Evolutionary conservation across 2,797 vertebrate genomes (phyloP), one percentile per base, ranked within the genome.

Genomic region (Anas georgica): DNA sequence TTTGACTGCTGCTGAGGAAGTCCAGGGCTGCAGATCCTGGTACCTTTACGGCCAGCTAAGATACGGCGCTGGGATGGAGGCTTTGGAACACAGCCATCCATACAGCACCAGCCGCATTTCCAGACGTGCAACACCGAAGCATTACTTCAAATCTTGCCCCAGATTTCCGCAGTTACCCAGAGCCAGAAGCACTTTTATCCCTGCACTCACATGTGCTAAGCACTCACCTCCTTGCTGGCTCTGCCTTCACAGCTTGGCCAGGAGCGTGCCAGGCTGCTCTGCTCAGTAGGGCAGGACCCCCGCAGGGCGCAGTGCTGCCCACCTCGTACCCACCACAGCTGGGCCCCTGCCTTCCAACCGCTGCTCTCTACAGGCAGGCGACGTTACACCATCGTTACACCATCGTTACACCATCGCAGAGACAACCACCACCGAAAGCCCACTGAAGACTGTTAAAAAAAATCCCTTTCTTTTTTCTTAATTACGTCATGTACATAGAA

Each of bases 401-500:
- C 17, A 37, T 12, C 20, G 21, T 48, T 48, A 48, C 46, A 33
- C 39, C 17, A 41, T 20, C 17, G 5, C 2, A 25, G 1, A 29
- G 48, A 25, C 21, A 35, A 39, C 18, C 63, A 45, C 26, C 39
- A 8, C 7, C 15, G 10, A 50, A 39, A 50, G 22, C 39, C 52
- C 37, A 13, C 4, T 9, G 87, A 83, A 80, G 80, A 90, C 11
- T 21, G 70, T 78, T 92, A 90, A 55, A 90, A 62, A 93, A 52
- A 52, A 69, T 81, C 55, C 31, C 54, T 90, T 85, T 83, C 76
- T 91, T 76, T 86, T 58, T 55, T 50, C 86, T 84, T 90, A 91
- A 94, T 91, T 94, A 91, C 59, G 59, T 2, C 66, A 81, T 39
- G 45, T 66, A 74, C 58, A 69, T 73, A 93, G 86, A 90, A 28